Conservation (phyloP, 1,140 invertebrate species). For the Drosophila gunungcola region DNA sequence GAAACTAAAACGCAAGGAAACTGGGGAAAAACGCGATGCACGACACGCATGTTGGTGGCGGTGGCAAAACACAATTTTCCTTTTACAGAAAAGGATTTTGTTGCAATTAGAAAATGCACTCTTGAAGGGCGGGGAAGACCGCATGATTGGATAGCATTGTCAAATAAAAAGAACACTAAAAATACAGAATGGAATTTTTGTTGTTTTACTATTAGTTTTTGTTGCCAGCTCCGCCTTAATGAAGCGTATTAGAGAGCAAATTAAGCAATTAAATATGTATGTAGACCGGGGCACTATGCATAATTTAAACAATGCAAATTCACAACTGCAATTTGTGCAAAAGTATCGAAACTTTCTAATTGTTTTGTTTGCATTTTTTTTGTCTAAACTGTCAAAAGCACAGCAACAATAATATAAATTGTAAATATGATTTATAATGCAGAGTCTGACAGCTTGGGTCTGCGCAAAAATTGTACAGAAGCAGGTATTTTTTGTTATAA, state of each 20-base stretch:
- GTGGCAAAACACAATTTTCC: conserved; percentile 73
- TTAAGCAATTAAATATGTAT: conserved; percentile 74
- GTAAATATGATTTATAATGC: conserved; percentile 19
- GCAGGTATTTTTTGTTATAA: neutral
- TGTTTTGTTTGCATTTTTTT: conserved; percentile 19
- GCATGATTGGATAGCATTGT: conserved; percentile 20
- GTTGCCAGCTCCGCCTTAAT: conserved; percentile 27
- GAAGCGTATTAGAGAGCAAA: conserved; percentile 59
- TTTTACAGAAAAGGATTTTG: conserved; percentile 75
- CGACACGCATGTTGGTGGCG: conserved; percentile 40
- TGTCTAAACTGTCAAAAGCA: conserved; percentile 54
- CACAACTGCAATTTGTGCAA: conserved; percentile 26
- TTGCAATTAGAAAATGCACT: conserved; percentile 83
- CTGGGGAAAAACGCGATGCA: conserved; percentile 31
- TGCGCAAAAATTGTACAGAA: neutral
- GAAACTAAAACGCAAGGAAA: neutral
- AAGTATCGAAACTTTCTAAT: conserved; percentile 19
- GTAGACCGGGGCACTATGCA: conserved; percentile 37
- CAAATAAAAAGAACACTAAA: neutral
- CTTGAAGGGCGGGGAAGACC: conserved; percentile 2
- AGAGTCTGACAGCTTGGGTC: conserved; percentile 2
- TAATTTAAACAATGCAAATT: conserved; percentile 55
- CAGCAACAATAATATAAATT: conserved; percentile 33
- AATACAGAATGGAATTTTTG: neutral
- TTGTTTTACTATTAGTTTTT: conserved; percentile 21